These are phyloP conservation scores for Ailurus styani DNA, from an alignment of 2,113 vertebrate genomes.

Conservation along the genomic window DNA sequence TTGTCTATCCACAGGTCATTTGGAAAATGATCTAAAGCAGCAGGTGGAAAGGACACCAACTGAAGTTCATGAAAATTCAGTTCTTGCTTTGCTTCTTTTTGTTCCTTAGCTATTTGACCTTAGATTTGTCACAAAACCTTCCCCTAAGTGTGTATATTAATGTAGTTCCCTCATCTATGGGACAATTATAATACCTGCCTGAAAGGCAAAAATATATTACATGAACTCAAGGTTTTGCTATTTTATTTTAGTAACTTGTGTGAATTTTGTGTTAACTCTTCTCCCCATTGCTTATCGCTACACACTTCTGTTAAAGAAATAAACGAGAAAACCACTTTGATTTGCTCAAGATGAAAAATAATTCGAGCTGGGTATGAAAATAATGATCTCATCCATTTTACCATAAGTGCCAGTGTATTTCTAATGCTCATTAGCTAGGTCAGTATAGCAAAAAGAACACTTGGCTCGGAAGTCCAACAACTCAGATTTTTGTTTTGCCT, in stretches of 20 bases:
- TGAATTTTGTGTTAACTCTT: neutral
- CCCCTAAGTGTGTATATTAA: neutral
- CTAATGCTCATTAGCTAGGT: neutral
- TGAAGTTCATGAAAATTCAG: slow-evolving; percentile 6
- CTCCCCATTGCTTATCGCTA: neutral
- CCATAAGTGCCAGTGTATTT: neutral
- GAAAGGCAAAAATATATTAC: neutral
- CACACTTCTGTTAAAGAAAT: neutral
- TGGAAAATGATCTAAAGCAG: neutral
- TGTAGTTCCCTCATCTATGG: neutral
- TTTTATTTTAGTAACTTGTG: neutral
- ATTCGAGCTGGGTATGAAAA: neutral
- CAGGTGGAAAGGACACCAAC: neutral
- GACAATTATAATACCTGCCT: neutral
- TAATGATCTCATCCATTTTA: neutral
- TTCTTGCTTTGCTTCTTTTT: neutral
- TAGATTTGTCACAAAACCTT: neutral
- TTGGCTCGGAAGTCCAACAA: neutral
- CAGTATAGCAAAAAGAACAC: neutral
- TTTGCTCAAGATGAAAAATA: neutral
- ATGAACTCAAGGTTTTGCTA: neutral
- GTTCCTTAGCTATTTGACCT: neutral
- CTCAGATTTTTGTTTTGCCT: neutral
- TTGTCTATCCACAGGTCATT: neutral
- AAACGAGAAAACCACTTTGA: neutral